These are phyloP conservation scores for Aurelia aurita DNA, from an alignment of 30 jellyfish, hydroid and myxozoan genomes.

Conservation along the genomic window DNA sequence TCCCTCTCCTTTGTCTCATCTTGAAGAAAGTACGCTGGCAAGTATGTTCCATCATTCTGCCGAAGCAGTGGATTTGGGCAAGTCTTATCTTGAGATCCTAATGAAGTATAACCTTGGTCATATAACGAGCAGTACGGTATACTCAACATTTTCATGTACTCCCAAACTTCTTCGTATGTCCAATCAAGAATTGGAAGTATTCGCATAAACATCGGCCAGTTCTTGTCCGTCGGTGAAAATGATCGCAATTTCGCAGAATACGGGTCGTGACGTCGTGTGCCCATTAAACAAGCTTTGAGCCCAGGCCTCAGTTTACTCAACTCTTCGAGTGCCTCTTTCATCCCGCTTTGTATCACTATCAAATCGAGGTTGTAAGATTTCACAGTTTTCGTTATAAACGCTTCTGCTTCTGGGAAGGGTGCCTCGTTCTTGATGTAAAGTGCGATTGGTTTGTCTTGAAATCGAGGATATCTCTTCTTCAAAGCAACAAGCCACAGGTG, in stretches of 20 bases:
- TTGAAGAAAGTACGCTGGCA: conserved; percentile 80
- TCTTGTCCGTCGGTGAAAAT: conserved; percentile 87
- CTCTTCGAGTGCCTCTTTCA: conserved; percentile 83
- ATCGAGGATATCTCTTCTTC: conserved; percentile 66
- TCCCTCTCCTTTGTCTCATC: conserved; percentile 80
- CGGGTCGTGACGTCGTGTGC: conserved; percentile 98
- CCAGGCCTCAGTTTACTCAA: conserved; percentile 69
- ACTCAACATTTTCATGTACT: conserved; percentile 48
- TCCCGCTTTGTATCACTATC: conserved; percentile 70
- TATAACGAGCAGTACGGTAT: conserved; percentile 89
- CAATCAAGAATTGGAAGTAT: conserved; percentile 93
- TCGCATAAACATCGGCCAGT: conserved; percentile 95
- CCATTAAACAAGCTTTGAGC: conserved; percentile 92
- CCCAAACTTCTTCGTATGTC: conserved; percentile 97
- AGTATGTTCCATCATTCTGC: conserved; percentile 78
- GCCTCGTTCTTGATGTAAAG: conserved; percentile 78
- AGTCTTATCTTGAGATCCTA: conserved; percentile 87
- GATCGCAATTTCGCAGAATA: conserved; percentile 82
- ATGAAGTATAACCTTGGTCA: conserved; percentile 95
- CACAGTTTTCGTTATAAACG: conserved; percentile 74
- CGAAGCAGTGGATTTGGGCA: conserved; percentile 73
- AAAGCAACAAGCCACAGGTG: conserved; percentile 85
- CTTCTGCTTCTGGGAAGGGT: conserved; percentile 91
- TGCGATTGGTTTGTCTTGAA: conserved; percentile 57
- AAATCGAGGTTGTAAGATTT: conserved; percentile 60